Percentiles rank a stretch among this genome's conserved stretches.
Evolutionary conservation across 92 coral and sea anemone genomes (phyloP).

Genomic region (Umimayanthus kanabou): DNA sequence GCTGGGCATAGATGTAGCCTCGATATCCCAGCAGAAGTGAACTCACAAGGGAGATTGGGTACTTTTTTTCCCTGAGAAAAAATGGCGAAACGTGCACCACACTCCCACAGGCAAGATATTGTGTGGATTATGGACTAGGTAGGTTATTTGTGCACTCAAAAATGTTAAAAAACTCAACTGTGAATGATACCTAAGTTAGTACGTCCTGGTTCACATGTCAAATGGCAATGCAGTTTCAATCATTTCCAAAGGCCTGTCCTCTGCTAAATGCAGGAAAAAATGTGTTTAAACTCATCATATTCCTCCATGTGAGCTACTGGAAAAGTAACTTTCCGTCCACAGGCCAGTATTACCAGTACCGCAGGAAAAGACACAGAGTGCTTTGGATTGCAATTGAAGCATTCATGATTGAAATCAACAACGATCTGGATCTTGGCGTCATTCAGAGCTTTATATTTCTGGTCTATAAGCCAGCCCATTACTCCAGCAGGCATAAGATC

Average conservation of each 20-base stretch:
- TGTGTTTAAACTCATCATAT: constrained; percentile 17
- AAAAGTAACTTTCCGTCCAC: neutral
- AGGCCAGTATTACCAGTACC: neutral
- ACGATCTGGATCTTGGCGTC: constrained; percentile 4
- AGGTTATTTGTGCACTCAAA: no score
- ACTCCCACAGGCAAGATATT: no score
- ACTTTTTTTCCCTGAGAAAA: no score
- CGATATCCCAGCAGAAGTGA: no score
- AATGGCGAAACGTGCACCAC: no score
- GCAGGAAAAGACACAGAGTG: neutral
- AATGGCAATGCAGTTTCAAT: neutral
- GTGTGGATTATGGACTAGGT: no score
- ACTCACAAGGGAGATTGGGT: no score
- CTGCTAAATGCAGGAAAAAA: neutral
- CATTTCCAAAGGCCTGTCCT: constrained; percentile 21
- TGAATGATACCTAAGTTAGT: no score
- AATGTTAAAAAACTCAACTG: no score
- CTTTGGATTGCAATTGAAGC: neutral
- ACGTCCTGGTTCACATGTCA: neutral
- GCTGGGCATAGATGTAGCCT: no score
- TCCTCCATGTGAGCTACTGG: constrained; percentile 6
- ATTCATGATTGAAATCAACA: neutral
- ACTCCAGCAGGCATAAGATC: constrained; percentile 46
- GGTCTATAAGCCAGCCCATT: constrained; percentile 57
- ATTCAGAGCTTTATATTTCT: constrained; percentile 34